Evolutionary conservation across 2,113 vertebrate species (phyloP), one percentile per base, ranked within the genome.

Genomic region (Mormyrus lacerda): DNA sequence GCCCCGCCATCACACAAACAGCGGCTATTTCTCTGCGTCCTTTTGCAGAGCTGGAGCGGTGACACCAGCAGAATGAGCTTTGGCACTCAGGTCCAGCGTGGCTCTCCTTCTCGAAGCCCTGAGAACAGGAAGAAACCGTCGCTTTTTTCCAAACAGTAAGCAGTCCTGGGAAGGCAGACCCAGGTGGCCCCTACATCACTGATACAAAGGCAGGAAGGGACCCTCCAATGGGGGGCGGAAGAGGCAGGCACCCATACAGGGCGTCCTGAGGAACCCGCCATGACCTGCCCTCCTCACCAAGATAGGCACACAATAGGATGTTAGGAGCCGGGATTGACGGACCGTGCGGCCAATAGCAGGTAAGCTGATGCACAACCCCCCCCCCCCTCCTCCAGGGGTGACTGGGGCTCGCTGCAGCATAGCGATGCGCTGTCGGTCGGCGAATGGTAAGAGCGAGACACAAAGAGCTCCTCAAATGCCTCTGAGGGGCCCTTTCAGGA

Each of bases 121-220:
- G 88, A 47, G 88, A 88, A 88, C 83, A 69, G 50, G 58, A 90
- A 88, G 89, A 88, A 88, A 90, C 83, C 85, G 44, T 47, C 1
- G 83, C 83, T 88, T 92, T 85, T 89, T 92, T 91, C 89, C 90
- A 90, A 90, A 91, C 90, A 92, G 76, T 88, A 90, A 88, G 88
- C 88, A 90, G 90, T 89, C 76, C 89, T 87, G 39, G 76, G 83
- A 88, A 84, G 88, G 86, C 42, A 65, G 89, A 89, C 85, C 13
- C 50, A 84, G 45, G 45, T 82, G 90, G 31, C 50, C 48, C 50
- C 4, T 45, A 89, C 92, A 90, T 86, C 44, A 76, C 91, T 91
- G 89, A 92, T 90, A 89, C 91, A 90, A 92, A 93, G 53, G 48
- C 88, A 92, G 89, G 90, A 90, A 86, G 89, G 45, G 51, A 89